phyloP scores from a whole-genome alignment of 2,888 invertebrate species.

The Melanophora roralis region DNA sequence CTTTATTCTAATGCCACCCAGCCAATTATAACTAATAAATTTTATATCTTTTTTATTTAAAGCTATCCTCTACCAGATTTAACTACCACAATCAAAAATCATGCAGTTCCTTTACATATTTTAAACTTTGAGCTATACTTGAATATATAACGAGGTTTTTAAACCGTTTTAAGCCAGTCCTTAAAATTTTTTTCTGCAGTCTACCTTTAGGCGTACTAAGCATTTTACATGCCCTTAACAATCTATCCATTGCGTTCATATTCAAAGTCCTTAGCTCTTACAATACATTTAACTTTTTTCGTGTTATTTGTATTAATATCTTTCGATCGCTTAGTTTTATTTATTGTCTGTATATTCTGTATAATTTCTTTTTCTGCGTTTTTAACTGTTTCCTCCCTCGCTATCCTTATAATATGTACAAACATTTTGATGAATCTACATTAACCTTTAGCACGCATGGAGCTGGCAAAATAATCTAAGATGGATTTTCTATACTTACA shows the following conservation, averaged over 20 bases:
- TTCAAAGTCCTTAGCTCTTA: not conserved
- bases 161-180: not conserved
- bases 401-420: not conserved
- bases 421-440: constrained; percentile 59
- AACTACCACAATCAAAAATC: no score
- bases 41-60: no score
- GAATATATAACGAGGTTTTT: no score
- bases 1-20: no score
- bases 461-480: constrained; percentile 48
- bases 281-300: not conserved
- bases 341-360: constrained; percentile 15
- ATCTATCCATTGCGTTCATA: not conserved
- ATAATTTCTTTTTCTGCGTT: not conserved
- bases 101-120: no score
- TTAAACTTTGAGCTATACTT: no score
- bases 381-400: no score
- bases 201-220: not conserved
- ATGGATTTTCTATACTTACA: constrained; percentile 33
- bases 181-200: not conserved
- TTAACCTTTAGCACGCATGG: constrained; percentile 61
- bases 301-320: constrained; percentile 49
- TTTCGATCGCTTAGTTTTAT: constrained; percentile 47
- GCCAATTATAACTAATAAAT: no score
- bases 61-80: no score
- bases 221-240: not conserved